Conservation (phyloP, 2,888 invertebrate species). For the Clistopyga incitator region DNA sequence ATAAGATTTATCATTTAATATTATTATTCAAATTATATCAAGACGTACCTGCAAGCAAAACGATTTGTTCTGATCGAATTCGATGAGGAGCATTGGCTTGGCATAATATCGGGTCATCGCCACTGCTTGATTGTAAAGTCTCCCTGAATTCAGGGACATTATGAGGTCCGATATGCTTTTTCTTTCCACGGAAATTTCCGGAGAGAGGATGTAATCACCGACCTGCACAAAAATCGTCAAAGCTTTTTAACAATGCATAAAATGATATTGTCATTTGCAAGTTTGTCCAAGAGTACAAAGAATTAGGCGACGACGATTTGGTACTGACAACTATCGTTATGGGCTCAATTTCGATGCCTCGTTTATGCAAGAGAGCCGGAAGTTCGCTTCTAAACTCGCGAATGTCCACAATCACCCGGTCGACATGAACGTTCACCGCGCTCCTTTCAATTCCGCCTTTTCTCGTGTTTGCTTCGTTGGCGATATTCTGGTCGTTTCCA, state of each 20-base stretch:
- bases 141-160: conserved; percentile 96
- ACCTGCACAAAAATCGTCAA: conserved; percentile 86
- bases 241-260: no score
- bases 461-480: conserved; percentile 86
- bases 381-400: conserved; percentile 98
- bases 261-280: no score
- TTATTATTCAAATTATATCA: conserved; percentile 45
- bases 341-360: conserved; percentile 96
- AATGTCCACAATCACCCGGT: conserved; percentile 95
- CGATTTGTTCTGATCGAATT: conserved; percentile 97
- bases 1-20: neutral
- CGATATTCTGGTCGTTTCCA: conserved; percentile 78
- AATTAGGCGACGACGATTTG: neutral
- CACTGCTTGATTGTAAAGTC: conserved; percentile 97
- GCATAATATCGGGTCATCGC: conserved; percentile 96
- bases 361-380: conserved; percentile 96
- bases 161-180: conserved; percentile 98
- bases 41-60: conserved; percentile 96
- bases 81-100: conserved; percentile 96
- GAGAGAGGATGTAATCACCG: conserved; percentile 98
- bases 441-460: conserved; percentile 86
- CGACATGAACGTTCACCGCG: conserved; percentile 49
- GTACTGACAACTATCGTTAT: conserved; percentile 90
- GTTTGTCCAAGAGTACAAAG: no score
- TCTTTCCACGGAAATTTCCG: conserved; percentile 98